Conservation (phyloP, 1,140 invertebrate species). For the Aradophagus sp. region DNA sequence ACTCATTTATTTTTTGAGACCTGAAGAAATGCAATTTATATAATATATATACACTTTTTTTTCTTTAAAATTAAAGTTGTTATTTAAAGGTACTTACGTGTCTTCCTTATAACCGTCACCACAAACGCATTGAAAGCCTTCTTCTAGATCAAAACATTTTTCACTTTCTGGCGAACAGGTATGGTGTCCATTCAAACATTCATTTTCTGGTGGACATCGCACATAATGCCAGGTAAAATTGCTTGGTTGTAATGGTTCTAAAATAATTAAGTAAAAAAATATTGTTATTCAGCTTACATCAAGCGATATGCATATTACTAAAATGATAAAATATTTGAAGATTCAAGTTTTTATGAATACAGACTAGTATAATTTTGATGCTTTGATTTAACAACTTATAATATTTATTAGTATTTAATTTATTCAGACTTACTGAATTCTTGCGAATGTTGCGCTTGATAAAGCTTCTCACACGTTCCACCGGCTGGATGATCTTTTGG, state of each 20-base stretch:
- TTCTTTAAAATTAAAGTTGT: constrained; percentile 1
- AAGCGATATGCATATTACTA: too few species aligned
- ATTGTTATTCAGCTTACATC: too few species aligned
- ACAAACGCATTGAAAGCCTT: constrained; percentile 90
- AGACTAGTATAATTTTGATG: too few species aligned
- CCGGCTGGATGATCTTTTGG: constrained; percentile 80
- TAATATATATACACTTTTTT: constrained; percentile 24
- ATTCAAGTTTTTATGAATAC: too few species aligned
- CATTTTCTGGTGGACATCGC: constrained; percentile 92
- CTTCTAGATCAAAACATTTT: constrained; percentile 83
- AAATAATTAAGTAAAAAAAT: too few species aligned
- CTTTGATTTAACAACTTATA: too few species aligned
- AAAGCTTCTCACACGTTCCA: constrained; percentile 80
- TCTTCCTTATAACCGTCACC: constrained; percentile 85
- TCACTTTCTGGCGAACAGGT: constrained; percentile 90
- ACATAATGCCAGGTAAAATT: constrained; percentile 89
- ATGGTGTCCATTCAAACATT: constrained; percentile 94
- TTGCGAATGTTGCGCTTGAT: constrained; percentile 64
- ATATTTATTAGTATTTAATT: too few species aligned
- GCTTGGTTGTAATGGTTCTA: constrained; percentile 63
- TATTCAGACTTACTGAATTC: constrained; percentile 31
- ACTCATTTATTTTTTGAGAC: constrained; percentile 61
- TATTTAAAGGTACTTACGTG: constrained; percentile 52
- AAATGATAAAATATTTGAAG: too few species aligned
- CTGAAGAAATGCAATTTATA: too few species aligned